These are phyloP conservation scores for Drosophila yooni DNA, from an alignment of 2,888 invertebrate species.

Conservation along the genomic window DNA sequence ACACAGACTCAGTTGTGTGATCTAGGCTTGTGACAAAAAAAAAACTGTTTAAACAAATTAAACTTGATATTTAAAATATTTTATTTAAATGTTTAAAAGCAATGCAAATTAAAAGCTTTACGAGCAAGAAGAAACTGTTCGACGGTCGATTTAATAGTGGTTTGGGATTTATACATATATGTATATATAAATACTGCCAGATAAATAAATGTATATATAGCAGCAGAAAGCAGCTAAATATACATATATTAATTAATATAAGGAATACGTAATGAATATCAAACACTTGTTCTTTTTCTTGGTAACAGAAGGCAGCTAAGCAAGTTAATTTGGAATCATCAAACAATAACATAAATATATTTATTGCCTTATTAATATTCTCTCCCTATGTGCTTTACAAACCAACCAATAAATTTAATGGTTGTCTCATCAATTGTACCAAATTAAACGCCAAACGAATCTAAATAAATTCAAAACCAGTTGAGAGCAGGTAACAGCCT, in stretches of 20 bases:
- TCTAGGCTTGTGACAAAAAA: slow-evolving; percentile 1
- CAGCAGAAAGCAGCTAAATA: not conserved
- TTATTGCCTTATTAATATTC: slow-evolving; percentile 13
- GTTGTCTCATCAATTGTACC: not conserved
- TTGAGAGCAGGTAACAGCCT: slow-evolving; percentile 2
- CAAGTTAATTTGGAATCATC: slow-evolving; percentile 42
- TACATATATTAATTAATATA: not conserved
- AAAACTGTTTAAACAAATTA: no score
- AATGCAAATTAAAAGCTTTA: not conserved
- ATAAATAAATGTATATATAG: not conserved
- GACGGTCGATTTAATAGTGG: not conserved
- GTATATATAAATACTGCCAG: not conserved
- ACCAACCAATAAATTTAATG: slow-evolving; percentile 17
- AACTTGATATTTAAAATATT: not conserved
- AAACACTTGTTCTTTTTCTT: not conserved
- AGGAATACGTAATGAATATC: slow-evolving; percentile 3
- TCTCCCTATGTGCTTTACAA: slow-evolving; percentile 17
- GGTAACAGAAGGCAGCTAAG: slow-evolving; percentile 24
- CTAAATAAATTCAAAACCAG: slow-evolving; percentile 28
- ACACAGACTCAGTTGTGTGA: slow-evolving; percentile 17
- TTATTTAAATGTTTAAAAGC: not conserved
- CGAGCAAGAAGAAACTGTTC: not conserved
- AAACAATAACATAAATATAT: slow-evolving; percentile 33
- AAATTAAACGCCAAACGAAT: slow-evolving; percentile 19
- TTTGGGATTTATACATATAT: not conserved